Evolutionary conservation across 2,113 vertebrate genomes (phyloP).

Genomic region (Sinocyclocheilus anophthalmus): DNA sequence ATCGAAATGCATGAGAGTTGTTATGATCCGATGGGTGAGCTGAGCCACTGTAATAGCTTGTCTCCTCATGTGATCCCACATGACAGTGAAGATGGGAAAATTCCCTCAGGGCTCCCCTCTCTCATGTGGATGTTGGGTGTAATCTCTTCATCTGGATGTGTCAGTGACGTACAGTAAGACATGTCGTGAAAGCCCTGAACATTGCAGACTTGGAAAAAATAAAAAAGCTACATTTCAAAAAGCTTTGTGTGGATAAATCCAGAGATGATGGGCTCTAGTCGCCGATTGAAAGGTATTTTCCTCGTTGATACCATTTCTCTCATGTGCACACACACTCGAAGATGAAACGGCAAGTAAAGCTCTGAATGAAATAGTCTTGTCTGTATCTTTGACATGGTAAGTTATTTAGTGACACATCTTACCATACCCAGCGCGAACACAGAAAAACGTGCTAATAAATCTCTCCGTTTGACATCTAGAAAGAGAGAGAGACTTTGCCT

Average conservation of each 20-base stretch:
- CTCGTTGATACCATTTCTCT: neutral
- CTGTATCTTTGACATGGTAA: conserved; percentile 15
- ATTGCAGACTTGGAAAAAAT: neutral
- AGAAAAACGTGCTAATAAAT: conserved; percentile 3
- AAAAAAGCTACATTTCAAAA: neutral
- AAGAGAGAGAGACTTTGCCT: conserved; percentile 8
- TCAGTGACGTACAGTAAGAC: conserved; percentile 10
- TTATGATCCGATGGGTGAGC: conserved; percentile 30
- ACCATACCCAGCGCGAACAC: neutral
- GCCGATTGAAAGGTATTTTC: conserved; percentile 11
- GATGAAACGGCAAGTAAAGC: conserved; percentile 4
- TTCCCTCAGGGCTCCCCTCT: conserved; percentile 27
- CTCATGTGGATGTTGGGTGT: conserved; percentile 26
- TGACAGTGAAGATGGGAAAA: conserved; percentile 24
- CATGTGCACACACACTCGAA: neutral
- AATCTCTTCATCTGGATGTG: conserved; percentile 42
- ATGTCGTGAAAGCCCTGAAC: neutral
- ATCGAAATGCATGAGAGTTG: conserved; percentile 40
- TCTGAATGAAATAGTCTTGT: conserved; percentile 26
- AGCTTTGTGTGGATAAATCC: conserved; percentile 20
- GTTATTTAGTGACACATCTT: conserved; percentile 30
- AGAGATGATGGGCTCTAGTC: neutral
- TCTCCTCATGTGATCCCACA: conserved; percentile 24
- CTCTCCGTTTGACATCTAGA: conserved; percentile 14
- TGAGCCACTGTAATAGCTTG: conserved; percentile 33